Conservation (phyloP, 1,140 invertebrate species). For the Drosophila pruinosa region DNA sequence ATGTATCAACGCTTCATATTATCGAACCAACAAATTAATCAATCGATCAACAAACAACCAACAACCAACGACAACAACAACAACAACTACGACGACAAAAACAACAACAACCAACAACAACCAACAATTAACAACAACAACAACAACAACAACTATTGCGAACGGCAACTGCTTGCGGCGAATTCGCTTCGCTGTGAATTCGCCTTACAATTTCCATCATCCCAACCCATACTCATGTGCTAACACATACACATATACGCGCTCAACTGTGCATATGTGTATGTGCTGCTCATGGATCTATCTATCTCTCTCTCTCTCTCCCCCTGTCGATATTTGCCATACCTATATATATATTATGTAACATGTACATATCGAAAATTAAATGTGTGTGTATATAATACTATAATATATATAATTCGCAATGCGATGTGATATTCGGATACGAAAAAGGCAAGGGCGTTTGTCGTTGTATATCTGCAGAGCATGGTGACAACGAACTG, state of each 20-base stretch:
- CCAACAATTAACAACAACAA: constrained; percentile 16
- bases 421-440: constrained; percentile 55
- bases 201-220: constrained; percentile 71
- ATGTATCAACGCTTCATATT: constrained; percentile 39
- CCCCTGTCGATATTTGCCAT: constrained; percentile 38
- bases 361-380: constrained; percentile 60
- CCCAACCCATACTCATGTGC: constrained; percentile 53
- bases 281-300: constrained; percentile 15
- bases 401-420: constrained; percentile 2
- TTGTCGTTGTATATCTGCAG: constrained; percentile 87
- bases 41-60: constrained; percentile 44
- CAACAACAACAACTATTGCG: constrained; percentile 59
- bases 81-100: constrained; percentile 55
- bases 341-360: constrained; percentile 60
- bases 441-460: constrained; percentile 83
- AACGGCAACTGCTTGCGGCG: constrained; percentile 74
- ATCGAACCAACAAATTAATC: background rate
- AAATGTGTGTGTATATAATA: constrained; percentile 27
- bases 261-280: constrained; percentile 11
- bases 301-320: background rate
- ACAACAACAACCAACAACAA: constrained; percentile 18
- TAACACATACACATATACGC: constrained; percentile 26
- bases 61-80: constrained; percentile 6
- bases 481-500: constrained; percentile 85
- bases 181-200: constrained; percentile 59